Evolutionary conservation across 2,888 invertebrate genomes (phyloP), one percentile per base, ranked within the genome.

Genomic region (Linnaemya vulpina): DNA sequence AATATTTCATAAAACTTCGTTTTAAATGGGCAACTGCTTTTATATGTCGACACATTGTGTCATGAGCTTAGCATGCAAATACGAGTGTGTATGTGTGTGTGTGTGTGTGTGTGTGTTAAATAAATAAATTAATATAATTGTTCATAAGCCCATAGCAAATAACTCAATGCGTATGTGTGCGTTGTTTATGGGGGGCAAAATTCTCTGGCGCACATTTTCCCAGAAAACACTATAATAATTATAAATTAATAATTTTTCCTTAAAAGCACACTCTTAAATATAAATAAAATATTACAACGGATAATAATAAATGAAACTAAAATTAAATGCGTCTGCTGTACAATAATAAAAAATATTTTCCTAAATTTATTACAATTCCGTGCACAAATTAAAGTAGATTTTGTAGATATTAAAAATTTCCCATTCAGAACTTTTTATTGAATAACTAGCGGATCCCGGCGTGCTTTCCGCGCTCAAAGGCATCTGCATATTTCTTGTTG

Each of bases 1-100:
- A 51, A 77, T 60, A 68, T 60, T 49, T 77, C 68, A 70, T 62
- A 62, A 51, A 77, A 68, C 7, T 76, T 53, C 40, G 10, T 49
- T 60, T 65, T 53, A 58, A 3, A 40, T 40, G 30, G 38, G 15
- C 46, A 63, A 63, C 63, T 17, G 9, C 20, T 17, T 17, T 46
- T 46, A 53, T 8, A 65, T n/a, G n/a, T n/a, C 38, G 20, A 40
- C 38, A 4, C 1, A 38, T 60, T 60, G 35, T 22, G 17, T 35
- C n/a, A 11, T 38, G 17, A 4, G 35, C 17, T 35, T 60, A 8
- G 17, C 17, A 17, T 10, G 51, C 17, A 51, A 51, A 51, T 46
- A 38, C n/a, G n/a, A 10, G 8, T 30, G 8, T 38, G 10, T 22
- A 3, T 51, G 35, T 3, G 2, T 60, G 35, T 35, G 9, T 35